A percentile compares a stretch with the other conserved stretches of the same genome.
phyloP scores from a whole-genome alignment of 2,113 vertebrate genomes.

The Psephotus haematonotus region DNA sequence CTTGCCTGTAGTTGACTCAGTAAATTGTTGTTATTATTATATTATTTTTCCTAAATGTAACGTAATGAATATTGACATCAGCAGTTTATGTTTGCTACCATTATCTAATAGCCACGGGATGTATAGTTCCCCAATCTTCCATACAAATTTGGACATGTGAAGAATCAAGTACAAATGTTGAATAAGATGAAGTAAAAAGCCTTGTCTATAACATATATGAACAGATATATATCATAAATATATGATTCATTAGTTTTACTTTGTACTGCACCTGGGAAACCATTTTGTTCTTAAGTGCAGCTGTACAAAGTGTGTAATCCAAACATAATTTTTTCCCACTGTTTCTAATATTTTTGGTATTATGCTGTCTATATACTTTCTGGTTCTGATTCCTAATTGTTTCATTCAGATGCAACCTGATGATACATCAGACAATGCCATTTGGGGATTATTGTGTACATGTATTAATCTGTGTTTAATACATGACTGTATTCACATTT shows the following conservation, averaged over 20 bases:
- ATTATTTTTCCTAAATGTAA: slow-evolving; percentile 21
- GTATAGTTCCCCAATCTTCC: background rate
- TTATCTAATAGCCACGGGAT: background rate
- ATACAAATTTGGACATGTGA: background rate
- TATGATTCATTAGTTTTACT: background rate
- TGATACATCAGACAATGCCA: background rate
- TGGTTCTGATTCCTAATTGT: background rate
- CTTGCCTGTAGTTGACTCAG: background rate
- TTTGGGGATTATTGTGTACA: background rate
- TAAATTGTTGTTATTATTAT: slow-evolving; percentile 38
- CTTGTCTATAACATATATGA: background rate
- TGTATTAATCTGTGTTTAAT: background rate
- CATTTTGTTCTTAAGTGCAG: background rate
- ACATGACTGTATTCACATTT: background rate
- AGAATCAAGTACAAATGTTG: background rate
- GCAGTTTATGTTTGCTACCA: background rate
- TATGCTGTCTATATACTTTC: background rate
- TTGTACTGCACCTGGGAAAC: background rate
- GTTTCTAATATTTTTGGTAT: background rate
- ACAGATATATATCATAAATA: background rate
- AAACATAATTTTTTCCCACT: background rate
- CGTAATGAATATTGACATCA: slow-evolving; percentile 50
- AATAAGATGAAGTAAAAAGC: background rate
- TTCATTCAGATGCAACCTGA: background rate
- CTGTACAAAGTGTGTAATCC: background rate